phyloP scores from a whole-genome alignment of 2,113 vertebrate genomes.

The Corvus hawaiiensis region DNA sequence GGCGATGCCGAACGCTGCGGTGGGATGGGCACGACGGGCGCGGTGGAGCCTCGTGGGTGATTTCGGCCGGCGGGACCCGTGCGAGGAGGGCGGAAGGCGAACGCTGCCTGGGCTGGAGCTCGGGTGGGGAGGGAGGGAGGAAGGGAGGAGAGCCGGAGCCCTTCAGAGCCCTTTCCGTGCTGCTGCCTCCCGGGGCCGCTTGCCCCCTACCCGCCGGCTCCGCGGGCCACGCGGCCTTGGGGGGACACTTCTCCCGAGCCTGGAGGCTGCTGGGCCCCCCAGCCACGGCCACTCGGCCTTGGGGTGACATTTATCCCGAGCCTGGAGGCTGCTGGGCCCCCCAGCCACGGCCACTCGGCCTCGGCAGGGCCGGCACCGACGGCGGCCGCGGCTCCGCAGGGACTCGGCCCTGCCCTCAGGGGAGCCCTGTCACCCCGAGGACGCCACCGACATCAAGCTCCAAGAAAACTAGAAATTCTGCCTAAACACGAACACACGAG shows the following conservation, averaged over 20 bases:
- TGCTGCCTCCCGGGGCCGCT: neutral
- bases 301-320: neutral
- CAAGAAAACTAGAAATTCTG: neutral
- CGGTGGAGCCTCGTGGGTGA: neutral
- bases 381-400: rapidly evolving
- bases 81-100: neutral
- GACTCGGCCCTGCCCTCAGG: neutral
- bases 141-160: neutral
- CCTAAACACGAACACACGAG: neutral
- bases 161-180: neutral
- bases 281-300: neutral
- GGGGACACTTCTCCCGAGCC: rapidly evolving
- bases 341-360: rapidly evolving
- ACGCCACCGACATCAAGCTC: neutral
- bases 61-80: neutral
- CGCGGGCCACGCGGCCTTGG: rapidly evolving
- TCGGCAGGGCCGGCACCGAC: neutral
- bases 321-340: neutral
- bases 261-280: neutral
- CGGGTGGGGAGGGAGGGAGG: neutral
- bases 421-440: neutral
- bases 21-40: neutral
- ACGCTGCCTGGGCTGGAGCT: neutral
- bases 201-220: neutral
- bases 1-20: neutral